phyloP scores from a whole-genome alignment of 2,888 invertebrate species.

The Drosophila birchii region DNA sequence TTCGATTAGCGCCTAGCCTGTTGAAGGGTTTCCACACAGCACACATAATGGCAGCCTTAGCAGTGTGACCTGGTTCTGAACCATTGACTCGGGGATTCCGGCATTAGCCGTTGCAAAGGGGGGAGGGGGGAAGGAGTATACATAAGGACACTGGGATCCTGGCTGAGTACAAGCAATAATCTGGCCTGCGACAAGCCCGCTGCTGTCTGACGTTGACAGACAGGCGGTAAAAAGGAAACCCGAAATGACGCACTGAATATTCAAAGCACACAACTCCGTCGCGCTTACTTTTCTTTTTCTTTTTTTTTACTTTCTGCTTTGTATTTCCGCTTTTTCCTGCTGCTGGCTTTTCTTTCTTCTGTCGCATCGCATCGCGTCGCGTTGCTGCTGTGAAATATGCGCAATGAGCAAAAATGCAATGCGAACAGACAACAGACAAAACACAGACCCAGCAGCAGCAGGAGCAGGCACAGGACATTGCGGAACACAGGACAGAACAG shows the following conservation, averaged over 20 bases:
- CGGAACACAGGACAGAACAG: constrained; percentile 23
- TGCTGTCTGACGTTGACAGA: constrained; percentile 40
- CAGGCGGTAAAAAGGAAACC: constrained; percentile 38
- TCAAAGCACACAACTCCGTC: constrained; percentile 69
- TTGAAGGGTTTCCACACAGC: constrained; percentile 58
- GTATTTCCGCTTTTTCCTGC: constrained; percentile 32
- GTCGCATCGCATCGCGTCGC: constrained; percentile 49
- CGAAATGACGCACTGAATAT: constrained; percentile 75
- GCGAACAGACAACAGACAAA: constrained; percentile 56
- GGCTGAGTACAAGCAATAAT: constrained; percentile 68
- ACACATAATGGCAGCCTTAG: constrained; percentile 55
- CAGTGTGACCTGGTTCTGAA: constrained; percentile 71
- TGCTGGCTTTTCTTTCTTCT: constrained; percentile 58
- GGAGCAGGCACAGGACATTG: constrained; percentile 4
- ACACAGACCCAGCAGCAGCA: constrained; percentile 30
- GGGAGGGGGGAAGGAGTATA: neutral
- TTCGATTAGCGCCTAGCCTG: constrained; percentile 64
- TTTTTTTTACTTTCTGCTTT: constrained; percentile 27
- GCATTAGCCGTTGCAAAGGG: constrained; percentile 44
- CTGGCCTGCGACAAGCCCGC: constrained; percentile 63
- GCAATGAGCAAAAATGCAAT: constrained; percentile 68
- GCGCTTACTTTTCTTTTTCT: constrained; percentile 44
- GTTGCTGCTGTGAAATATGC: constrained; percentile 62
- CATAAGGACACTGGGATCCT: constrained; percentile 14
- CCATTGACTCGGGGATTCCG: constrained; percentile 69